Evolutionary conservation across 2,888 invertebrate species (phyloP).

Genomic region (Caenorhabditis drosophilae): DNA sequence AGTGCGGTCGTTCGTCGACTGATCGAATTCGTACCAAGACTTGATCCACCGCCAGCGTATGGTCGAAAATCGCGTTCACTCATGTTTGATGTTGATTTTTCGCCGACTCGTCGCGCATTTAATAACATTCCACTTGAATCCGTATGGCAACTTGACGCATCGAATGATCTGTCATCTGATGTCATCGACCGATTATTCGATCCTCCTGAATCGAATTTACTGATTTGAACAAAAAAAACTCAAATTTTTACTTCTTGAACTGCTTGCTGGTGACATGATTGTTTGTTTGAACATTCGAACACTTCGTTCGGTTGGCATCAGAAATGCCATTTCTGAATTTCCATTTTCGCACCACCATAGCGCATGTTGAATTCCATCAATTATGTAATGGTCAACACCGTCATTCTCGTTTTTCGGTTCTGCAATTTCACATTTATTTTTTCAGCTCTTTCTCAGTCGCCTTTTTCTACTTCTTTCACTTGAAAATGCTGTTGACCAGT

Average conservation of each 20-base stretch:
- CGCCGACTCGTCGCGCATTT: constrained; percentile 12
- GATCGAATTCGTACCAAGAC: constrained; percentile 32
- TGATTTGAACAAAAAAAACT: not conserved
- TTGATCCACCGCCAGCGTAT: constrained; percentile 36
- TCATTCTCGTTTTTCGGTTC: constrained; percentile 43
- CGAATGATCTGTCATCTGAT: constrained; percentile 36
- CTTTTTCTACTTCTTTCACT: constrained; percentile 46
- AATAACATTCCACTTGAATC: constrained; percentile 7
- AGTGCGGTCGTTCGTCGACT: constrained; percentile 66
- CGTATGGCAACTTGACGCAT: constrained; percentile 12
- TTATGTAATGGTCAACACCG: constrained; percentile 56
- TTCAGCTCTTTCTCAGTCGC: not conserved
- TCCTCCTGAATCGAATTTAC: constrained; percentile 18
- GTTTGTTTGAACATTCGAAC: constrained; percentile 51
- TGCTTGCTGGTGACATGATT: constrained; percentile 49
- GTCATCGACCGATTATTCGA: constrained; percentile 36
- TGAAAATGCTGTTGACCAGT: constrained; percentile 78
- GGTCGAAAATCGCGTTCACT: constrained; percentile 41
- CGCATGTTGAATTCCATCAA: constrained; percentile 63
- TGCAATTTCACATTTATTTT: constrained; percentile 11
- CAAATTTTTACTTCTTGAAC: constrained; percentile 27
- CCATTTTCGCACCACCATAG: constrained; percentile 58
- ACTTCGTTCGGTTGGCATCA: constrained; percentile 77
- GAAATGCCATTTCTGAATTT: constrained; percentile 83
- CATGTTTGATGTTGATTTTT: constrained; percentile 35